Percentiles rank a stretch among this genome's conserved stretches.
Conservation (phyloP, 2,888 invertebrate species). For the Dexiosoma caninum region DNA sequence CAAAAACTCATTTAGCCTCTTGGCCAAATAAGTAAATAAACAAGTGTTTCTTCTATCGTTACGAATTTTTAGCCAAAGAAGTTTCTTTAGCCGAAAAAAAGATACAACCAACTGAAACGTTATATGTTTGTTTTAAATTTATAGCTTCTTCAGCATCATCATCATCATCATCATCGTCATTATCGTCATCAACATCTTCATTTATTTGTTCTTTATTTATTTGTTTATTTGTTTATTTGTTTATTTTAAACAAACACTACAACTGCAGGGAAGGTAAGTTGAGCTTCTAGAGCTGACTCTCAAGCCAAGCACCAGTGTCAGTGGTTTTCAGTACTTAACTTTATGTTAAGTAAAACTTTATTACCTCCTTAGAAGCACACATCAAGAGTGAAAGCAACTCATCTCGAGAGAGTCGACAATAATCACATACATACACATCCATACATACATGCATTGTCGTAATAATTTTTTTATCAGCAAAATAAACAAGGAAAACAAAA, state of each 20-base stretch:
- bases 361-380: conserved; percentile 54
- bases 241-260: conserved; percentile 9
- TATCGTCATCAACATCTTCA: neutral
- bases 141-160: neutral
- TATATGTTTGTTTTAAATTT: conserved; percentile 3
- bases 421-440: conserved; percentile 30
- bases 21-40: conserved; percentile 66
- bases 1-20: conserved; percentile 70
- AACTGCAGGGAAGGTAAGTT: conserved; percentile 30
- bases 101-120: conserved; percentile 11
- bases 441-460: no score
- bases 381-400: conserved; percentile 50
- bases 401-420: conserved; percentile 54
- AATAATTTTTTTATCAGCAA: conserved; percentile 27
- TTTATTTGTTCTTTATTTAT: no score
- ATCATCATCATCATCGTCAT: neutral
- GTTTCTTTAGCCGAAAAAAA: neutral
- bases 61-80: conserved; percentile 6
- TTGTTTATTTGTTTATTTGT: no score
- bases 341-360: conserved; percentile 51
- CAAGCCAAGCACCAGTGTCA: neutral
- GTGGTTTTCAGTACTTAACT: conserved; percentile 21
- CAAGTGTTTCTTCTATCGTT: conserved; percentile 59
- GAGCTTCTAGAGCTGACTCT: neutral
- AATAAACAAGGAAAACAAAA: conserved; percentile 11